Evolutionary conservation across 2,113 vertebrate genomes (phyloP).

Genomic region (Canis aureus): DNA sequence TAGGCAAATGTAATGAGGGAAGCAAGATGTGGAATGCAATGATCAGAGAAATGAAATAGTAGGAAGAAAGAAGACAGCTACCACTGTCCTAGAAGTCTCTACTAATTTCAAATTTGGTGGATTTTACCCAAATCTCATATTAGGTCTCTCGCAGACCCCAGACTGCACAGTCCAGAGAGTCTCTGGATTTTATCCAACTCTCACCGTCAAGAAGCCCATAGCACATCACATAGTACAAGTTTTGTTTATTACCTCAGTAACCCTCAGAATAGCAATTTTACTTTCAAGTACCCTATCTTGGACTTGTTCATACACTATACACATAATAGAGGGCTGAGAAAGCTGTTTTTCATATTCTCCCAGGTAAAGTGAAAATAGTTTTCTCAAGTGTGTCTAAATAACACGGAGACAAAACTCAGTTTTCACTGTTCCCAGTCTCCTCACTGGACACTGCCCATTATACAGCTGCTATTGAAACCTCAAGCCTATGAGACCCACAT

Average conservation of each 20-base stretch:
- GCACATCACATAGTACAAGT: neutral
- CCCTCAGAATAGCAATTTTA: constrained; percentile 49
- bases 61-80: neutral
- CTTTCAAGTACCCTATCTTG: neutral
- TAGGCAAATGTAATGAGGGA: neutral
- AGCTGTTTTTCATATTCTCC: constrained; percentile 66
- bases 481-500: neutral
- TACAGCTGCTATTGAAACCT: neutral
- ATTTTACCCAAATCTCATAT: neutral
- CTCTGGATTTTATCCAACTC: neutral
- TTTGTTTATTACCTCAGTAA: constrained; percentile 9
- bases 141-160: neutral
- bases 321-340: constrained; percentile 42
- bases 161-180: neutral
- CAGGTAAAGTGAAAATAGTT: constrained; percentile 58
- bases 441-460: constrained; percentile 43
- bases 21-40: neutral
- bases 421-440: neutral
- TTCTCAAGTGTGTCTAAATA: constrained; percentile 56
- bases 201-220: neutral
- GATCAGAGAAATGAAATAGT: neutral
- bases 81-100: no score
- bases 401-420: constrained; percentile 47
- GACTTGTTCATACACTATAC: neutral
- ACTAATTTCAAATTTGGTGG: neutral